Evolutionary conservation across 1,140 invertebrate genomes (phyloP), one percentile per base, ranked within the genome.

Genomic region (Coptotermes formosanus): DNA sequence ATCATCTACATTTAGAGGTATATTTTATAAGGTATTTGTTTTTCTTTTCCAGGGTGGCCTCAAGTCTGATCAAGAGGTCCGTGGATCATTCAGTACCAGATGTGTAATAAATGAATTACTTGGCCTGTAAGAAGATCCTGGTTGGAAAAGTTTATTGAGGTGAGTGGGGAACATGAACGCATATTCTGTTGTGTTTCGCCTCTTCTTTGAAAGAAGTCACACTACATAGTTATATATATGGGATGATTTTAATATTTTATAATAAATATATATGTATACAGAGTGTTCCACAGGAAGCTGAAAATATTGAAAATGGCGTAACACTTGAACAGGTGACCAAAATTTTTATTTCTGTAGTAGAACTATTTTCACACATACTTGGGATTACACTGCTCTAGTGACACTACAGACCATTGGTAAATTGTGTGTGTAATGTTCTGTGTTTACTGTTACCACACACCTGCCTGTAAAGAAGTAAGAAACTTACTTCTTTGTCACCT

Each of bases 11-110:
- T 55, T 55, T 48, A 48, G 9, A 7, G 48, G 48, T 48, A 48
- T 16, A 48, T 48, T 12, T 2, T 48, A 38, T 38, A 4, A 38
- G 38, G 4, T 48, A 4, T 55, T 4, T 55, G 52, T 85, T 86
- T 25, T 81, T 89, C 88, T 89, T 86, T 92, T 93, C 86, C 88
- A 96, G 95, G 88, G 95, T 95, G 93, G 92, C 93, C 19, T 91
- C 91, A 88, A 94, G 93, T 89, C 90, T 96, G 52, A 88, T 96
- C 59, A 95, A 94, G 89, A 93, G 92, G 69, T 89, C 93, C 45
- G 96, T 96, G 95, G 95, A 96, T 90, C 95, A 96, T 89, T 95
- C 94, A 48, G 91, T 93, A 86, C 93, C 93, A 69, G 92, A 93
- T 48, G 64, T 87, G 25, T 87, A 84, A 87, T 55, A 21, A n/a